These are phyloP conservation scores for Lepidostoma basale DNA, from an alignment of 1,140 invertebrate species.

Conservation along the genomic window DNA sequence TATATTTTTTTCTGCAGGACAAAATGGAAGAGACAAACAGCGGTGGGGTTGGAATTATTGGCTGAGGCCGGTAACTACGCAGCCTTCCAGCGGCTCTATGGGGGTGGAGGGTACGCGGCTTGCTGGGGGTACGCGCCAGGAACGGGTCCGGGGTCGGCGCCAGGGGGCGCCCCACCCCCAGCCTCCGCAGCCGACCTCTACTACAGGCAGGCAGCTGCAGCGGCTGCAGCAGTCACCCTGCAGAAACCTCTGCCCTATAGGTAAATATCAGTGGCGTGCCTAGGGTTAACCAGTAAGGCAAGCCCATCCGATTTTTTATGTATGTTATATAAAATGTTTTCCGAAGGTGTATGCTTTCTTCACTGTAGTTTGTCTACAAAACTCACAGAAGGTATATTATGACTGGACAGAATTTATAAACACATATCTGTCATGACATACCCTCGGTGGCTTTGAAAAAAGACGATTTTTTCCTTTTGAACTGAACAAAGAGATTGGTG, in stretches of 20 bases:
- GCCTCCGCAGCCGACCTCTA: slow-evolving; percentile 77
- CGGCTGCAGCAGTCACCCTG: slow-evolving; percentile 73
- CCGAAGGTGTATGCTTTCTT: no score
- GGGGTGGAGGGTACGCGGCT: slow-evolving; percentile 73
- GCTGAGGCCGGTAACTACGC: slow-evolving; percentile 97
- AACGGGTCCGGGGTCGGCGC: slow-evolving; percentile 55
- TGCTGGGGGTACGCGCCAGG: slow-evolving; percentile 55
- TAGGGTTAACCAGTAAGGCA: no score
- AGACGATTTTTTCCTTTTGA: no score
- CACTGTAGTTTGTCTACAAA: no score
- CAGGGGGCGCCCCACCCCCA: slow-evolving; percentile 66
- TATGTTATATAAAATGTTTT: no score
- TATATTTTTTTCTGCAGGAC: slow-evolving; percentile 76
- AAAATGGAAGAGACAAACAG: slow-evolving; percentile 99
- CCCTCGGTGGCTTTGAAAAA: no score
- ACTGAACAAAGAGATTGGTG: no score
- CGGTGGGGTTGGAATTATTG: slow-evolving; percentile 93
- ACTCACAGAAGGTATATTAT: no score
- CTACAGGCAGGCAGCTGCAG: slow-evolving; percentile 76
- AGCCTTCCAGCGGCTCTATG: slow-evolving; percentile 92
- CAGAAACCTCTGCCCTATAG: slow-evolving; percentile 89
- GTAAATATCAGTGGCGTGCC: no score
- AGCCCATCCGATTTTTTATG: no score
- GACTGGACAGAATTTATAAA: no score
- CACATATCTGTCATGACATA: no score